Evolutionary conservation across 1,140 invertebrate species (phyloP).

Genomic region (Frieseomelitta varia): DNA sequence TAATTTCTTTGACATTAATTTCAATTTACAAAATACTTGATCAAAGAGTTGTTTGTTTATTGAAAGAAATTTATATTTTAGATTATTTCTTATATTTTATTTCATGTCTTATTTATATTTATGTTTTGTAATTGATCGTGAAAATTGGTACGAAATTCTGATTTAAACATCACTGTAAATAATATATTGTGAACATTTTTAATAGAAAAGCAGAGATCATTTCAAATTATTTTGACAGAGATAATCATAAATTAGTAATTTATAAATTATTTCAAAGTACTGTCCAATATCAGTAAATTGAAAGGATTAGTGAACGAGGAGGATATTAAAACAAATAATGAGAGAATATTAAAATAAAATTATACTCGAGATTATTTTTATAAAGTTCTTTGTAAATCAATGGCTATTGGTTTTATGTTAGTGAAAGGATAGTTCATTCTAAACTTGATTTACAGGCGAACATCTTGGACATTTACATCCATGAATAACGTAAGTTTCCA

Average conservation of each 20-base stretch:
- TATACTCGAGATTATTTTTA: background rate
- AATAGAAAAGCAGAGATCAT: background rate
- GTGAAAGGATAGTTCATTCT: background rate
- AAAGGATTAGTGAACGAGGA: no score
- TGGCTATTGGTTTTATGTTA: background rate
- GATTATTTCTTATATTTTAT: background rate
- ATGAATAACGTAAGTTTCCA: background rate
- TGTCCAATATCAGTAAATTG: no score
- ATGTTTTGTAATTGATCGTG: no score
- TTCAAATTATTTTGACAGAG: background rate
- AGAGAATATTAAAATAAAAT: no score
- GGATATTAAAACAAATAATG: no score
- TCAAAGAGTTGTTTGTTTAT: background rate
- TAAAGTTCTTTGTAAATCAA: background rate
- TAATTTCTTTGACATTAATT: background rate
- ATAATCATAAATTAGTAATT: background rate
- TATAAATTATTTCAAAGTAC: background rate
- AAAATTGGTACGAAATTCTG: background rate
- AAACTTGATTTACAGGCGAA: background rate
- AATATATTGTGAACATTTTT: background rate
- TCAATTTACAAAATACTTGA: background rate
- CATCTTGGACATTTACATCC: background rate
- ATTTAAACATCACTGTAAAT: background rate
- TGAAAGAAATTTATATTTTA: background rate
- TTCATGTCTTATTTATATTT: no score